Evolutionary conservation across 2,888 invertebrate species (phyloP), one percentile per base, ranked within the genome.

Genomic region (Gasteruption jaculator): DNA sequence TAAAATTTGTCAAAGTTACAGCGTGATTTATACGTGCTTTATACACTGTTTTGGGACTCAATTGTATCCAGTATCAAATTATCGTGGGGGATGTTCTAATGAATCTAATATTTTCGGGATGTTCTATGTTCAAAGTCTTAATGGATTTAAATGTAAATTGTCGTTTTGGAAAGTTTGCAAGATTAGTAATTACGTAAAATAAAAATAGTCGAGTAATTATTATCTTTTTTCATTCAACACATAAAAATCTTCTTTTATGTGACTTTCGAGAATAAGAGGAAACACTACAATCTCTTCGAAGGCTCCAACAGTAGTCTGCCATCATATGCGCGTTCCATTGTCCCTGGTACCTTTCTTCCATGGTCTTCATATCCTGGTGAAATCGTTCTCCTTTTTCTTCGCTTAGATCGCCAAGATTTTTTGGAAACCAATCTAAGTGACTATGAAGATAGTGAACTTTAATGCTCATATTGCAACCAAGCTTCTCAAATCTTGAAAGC

Each of bases 331-430:
- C n/a, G 18, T 27, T 66, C 32, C 22, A 42, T 3, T 26, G 29
- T 3, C 59, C 60, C 46, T 63, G 60, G 46, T 64, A 66, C 1
- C 61, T 44, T 25, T 56, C 54, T 45, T 67, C 61, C 49, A 67
- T 65, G 11, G 49, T 49, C 19, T 50, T 50, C 30, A 64, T 45
- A 41, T 65, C 63, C 41, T 63, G 62, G 47, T 65, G 62, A 30
- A 68, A 59, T 22, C 61, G 51, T 41, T 67, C 60, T 41, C 58
- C 61, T 29, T 65, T 62, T 42, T 65, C 63, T 40, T 63, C 61
- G 41, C 60, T 65, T 27, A 49, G 46, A 42, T 56, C 51, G 39
- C 56, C 60, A 20, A 61, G 48, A 45, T 63, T 66, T 46, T 60
- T 41, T 5, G 56, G 63, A 52, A 68, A 66, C 16, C 42, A 41